These are phyloP conservation scores for Bolinopsis microptera DNA, from an alignment of 37 sponge, comb jelly and placozoan species.

Conservation along the genomic window DNA sequence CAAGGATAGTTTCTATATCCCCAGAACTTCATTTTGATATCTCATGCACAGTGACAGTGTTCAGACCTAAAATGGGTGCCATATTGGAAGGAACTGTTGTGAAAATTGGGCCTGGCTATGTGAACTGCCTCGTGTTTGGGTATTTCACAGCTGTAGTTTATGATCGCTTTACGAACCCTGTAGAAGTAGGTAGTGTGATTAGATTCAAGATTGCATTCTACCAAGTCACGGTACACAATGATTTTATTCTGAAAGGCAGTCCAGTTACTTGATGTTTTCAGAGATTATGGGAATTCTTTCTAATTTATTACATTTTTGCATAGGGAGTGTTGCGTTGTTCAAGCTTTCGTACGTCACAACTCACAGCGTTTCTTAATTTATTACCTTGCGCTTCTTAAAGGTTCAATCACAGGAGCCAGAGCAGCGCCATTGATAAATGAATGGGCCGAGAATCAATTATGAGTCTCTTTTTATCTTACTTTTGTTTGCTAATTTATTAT, in stretches of 20 bases:
- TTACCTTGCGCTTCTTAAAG: too few relatives aligned
- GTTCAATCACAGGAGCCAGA: too few relatives aligned
- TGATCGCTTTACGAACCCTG: slow-evolving; percentile 10
- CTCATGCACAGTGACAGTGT: slow-evolving; percentile 15
- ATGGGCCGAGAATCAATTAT: too few relatives aligned
- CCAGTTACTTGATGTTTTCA: slow-evolving; percentile 17
- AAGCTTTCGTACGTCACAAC: too few relatives aligned
- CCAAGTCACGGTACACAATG: slow-evolving; percentile 60
- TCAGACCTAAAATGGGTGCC: background rate
- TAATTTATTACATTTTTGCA: background rate
- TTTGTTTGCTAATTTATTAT: too few relatives aligned
- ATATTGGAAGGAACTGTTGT: background rate
- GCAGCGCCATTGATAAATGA: too few relatives aligned
- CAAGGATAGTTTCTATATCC: slow-evolving; percentile 44
- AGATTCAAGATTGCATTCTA: background rate
- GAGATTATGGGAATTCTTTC: background rate
- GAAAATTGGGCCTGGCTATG: slow-evolving; percentile 47
- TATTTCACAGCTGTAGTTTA: slow-evolving; percentile 57
- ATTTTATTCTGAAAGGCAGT: slow-evolving; percentile 24
- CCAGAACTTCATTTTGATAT: slow-evolving; percentile 62
- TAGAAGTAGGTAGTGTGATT: background rate
- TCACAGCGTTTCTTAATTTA: too few relatives aligned
- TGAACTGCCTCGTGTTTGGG: slow-evolving; percentile 51
- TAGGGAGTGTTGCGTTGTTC: too few relatives aligned
- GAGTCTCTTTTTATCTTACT: too few relatives aligned